A percentile compares a stretch with the other conserved stretches of the same genome.
These are phyloP conservation scores for Darevskia nairensis DNA, from an alignment of 2,797 vertebrate genomes.

Conservation along the genomic window DNA sequence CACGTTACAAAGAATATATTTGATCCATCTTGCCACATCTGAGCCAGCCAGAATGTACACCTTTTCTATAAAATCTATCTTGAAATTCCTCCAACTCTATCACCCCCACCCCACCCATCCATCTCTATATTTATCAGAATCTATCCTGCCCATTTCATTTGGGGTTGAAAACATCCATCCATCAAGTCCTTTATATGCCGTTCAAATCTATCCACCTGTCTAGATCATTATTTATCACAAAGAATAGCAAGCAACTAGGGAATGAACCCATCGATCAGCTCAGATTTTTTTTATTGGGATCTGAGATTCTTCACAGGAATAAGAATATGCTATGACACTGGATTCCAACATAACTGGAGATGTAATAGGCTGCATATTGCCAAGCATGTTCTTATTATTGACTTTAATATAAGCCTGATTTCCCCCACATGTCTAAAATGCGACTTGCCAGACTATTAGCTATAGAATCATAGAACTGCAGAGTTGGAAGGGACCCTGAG, in stretches of 20 bases:
- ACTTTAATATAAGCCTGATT: not conserved
- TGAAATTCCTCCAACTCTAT: not conserved
- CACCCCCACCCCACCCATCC: not conserved
- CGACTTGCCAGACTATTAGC: not conserved
- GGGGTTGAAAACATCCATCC: not conserved
- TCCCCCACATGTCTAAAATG: not conserved
- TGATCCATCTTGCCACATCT: not conserved
- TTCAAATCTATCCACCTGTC: constrained; percentile 5
- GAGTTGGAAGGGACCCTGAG: too few species aligned
- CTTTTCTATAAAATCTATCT: constrained; percentile 3
- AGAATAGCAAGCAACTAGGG: not conserved
- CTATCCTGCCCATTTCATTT: constrained; percentile 22
- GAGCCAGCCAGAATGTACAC: not conserved
- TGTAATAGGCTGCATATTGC: not conserved
- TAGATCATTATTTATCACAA: constrained; percentile 1
- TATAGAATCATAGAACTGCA: not conserved
- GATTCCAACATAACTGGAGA: not conserved
- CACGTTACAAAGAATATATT: fast-evolving
- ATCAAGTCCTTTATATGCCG: constrained; percentile 7
- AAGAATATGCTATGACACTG: not conserved
- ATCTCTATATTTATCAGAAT: not conserved
- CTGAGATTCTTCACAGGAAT: not conserved
- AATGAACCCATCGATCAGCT: not conserved
- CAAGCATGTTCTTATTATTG: not conserved
- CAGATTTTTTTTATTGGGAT: not conserved